Base-by-base conservation (phyloP, 2,888 invertebrate species). In the Athetis lepigone region DNA sequence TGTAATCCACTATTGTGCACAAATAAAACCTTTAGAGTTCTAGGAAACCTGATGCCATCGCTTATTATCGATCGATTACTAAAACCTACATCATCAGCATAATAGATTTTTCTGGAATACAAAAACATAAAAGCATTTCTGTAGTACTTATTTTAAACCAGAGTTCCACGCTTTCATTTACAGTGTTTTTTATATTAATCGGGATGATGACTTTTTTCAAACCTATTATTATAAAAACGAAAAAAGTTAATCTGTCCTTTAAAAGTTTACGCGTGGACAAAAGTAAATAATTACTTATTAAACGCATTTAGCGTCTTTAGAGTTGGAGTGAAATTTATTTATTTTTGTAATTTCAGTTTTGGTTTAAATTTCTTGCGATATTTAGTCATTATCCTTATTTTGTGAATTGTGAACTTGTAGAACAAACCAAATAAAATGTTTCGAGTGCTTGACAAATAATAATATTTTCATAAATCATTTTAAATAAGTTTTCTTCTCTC, bases 381-480 rank as follows among this genome's bases (percentile, higher is more conserved):
- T n/a, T n/a, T 27, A 27, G 6, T 27, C 8, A 27, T n/a, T 27
- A 27, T 27, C 27, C 8, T 37, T 16, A 25, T 16, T 9, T 16
- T 9, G 47, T 18, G 42, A 42, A 39, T 25, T 7, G 8, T 65
- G 18, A 45, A 37, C 33, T 40, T 36, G 27, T 29, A 40, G 40
- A 21, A 9, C 13, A 36, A 46, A 62, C 47, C 40, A 62, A 52
- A 42, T 37, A 71, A 25, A 21, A 27, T 51, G 51, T 36, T 55
- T 46, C 50, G 54, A 64, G 43, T 64, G 49, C 21, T 54, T 50
- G 49, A 63, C 47, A 23, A 43, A 39, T 43, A 33, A 29, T 9
- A 11, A 25, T 43, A 46, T 39, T 43, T 45, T n/a, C 50, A 50
- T 47, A 72, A 36, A 46, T 29, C 64, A 33, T 50, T 72, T 42